A percentile compares a stretch with the other conserved stretches of the same genome.
Conservation (phyloP, 1,140 invertebrate genomes). For the Scaptomyza hsui region DNA sequence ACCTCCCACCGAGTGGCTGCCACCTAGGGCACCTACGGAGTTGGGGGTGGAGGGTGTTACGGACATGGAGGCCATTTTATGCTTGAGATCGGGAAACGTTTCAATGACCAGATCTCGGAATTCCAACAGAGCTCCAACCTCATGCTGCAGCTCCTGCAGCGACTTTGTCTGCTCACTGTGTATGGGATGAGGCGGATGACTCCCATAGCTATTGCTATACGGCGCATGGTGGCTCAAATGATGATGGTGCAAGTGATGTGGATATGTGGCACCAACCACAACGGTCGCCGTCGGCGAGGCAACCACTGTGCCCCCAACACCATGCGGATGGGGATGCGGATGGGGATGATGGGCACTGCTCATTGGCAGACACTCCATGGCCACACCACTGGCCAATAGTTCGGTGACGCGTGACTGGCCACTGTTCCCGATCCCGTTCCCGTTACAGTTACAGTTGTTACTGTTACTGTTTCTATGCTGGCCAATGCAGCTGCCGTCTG, state of each 20-base stretch:
- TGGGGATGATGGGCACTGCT: constrained; percentile 71
- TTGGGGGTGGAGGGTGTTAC: constrained; percentile 74
- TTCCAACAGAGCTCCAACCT: constrained; percentile 93
- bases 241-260: constrained; percentile 72
- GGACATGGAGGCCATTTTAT: constrained; percentile 88
- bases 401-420: constrained; percentile 50
- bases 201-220: constrained; percentile 75
- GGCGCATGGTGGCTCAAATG: constrained; percentile 70
- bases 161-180: constrained; percentile 84
- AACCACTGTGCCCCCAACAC: constrained; percentile 26
- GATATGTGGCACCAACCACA: constrained; percentile 71
- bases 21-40: constrained; percentile 81
- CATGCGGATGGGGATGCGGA: constrained; percentile 59
- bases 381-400: constrained; percentile 53
- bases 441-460: constrained; percentile 21
- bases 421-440: constrained; percentile 38
- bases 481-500: constrained; percentile 62
- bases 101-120: constrained; percentile 96
- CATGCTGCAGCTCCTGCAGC: constrained; percentile 92
- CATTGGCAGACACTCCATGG: constrained; percentile 78
- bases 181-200: constrained; percentile 75
- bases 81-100: constrained; percentile 94
- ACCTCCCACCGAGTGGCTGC: constrained; percentile 76
- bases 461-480: constrained; percentile 21
- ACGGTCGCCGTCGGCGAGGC: constrained; percentile 68